phyloP scores from a whole-genome alignment of 2,797 vertebrate genomes.

The Microctenopoma steveboyesi region DNA sequence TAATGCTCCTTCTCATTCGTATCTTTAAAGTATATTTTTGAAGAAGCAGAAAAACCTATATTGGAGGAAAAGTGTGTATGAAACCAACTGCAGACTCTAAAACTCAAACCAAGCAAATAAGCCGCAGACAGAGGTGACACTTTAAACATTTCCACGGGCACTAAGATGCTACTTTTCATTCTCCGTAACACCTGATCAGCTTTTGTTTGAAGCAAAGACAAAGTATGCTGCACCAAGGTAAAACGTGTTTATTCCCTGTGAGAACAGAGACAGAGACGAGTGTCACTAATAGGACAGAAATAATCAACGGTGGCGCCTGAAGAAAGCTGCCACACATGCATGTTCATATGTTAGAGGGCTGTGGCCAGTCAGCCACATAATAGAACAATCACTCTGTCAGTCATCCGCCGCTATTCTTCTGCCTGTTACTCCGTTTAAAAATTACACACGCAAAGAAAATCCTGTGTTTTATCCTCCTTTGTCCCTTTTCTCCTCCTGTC shows the following conservation, averaged over 20 bases:
- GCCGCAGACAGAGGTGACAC: neutral
- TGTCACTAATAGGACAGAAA: constrained; percentile 71
- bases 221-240: constrained; percentile 39
- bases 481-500: constrained; percentile 66
- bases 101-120: constrained; percentile 23
- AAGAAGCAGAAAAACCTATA: neutral
- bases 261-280: constrained; percentile 18
- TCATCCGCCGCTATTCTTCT: constrained; percentile 73
- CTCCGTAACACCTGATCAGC: constrained; percentile 20
- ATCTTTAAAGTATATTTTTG: neutral
- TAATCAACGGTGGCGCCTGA: constrained; percentile 61
- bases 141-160: constrained; percentile 33
- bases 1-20: too few species aligned
- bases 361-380: constrained; percentile 87
- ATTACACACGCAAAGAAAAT: constrained; percentile 43
- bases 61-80: neutral
- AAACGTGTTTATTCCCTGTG: constrained; percentile 46
- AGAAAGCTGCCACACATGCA: constrained; percentile 75
- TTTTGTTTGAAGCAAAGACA: constrained; percentile 35
- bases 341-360: constrained; percentile 82
- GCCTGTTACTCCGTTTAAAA: constrained; percentile 67
- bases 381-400: constrained; percentile 84
- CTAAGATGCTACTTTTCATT: constrained; percentile 16
- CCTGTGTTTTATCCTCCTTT: constrained; percentile 58
- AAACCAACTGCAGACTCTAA: constrained; percentile 3